phyloP scores from a whole-genome alignment of 2,888 invertebrate genomes.

The Epinotia ramella region DNA sequence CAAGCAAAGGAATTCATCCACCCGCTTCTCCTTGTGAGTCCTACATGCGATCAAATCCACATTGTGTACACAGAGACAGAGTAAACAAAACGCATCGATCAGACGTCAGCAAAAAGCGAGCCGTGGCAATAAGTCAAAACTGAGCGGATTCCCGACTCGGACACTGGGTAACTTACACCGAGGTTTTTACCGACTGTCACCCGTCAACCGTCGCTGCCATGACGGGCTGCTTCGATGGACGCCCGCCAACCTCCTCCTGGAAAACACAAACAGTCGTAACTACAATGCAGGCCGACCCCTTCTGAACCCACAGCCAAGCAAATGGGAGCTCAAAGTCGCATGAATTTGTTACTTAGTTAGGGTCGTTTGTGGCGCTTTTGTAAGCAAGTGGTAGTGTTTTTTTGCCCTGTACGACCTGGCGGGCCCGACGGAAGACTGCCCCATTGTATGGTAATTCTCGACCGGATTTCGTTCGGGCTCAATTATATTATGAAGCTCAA shows the following conservation, averaged over 20 bases:
- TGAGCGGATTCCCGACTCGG: constrained; percentile 60
- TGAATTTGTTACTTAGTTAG: constrained; percentile 47
- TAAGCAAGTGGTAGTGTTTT: constrained; percentile 79
- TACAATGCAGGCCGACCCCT: constrained; percentile 25
- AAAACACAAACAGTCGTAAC: constrained; percentile 52
- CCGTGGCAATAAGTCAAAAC: constrained; percentile 77
- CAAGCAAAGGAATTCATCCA: constrained; percentile 10
- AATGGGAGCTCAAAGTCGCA: constrained; percentile 53
- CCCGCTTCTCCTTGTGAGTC: constrained; percentile 14
- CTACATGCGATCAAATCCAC: constrained; percentile 21
- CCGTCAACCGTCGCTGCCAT: constrained; percentile 81
- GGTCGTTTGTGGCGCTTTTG: constrained; percentile 52
- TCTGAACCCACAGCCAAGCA: constrained; percentile 41
- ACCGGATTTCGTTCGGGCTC: constrained; percentile 84
- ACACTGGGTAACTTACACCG: constrained; percentile 76
- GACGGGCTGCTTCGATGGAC: constrained; percentile 82
- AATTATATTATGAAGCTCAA: constrained; percentile 85
- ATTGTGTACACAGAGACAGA: constrained; percentile 54
- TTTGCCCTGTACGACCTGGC: constrained; percentile 83
- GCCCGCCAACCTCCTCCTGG: constrained; percentile 75
- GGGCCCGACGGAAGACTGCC: constrained; percentile 80
- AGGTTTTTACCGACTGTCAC: constrained; percentile 80
- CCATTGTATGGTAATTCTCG: constrained; percentile 84
- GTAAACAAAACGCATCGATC: constrained; percentile 72
- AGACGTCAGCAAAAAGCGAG: constrained; percentile 51